Percentiles rank a stretch among this genome's conserved stretches.
Conservation (phyloP, 1,140 invertebrate genomes). For the Ptiloglossa arizonensis region DNA sequence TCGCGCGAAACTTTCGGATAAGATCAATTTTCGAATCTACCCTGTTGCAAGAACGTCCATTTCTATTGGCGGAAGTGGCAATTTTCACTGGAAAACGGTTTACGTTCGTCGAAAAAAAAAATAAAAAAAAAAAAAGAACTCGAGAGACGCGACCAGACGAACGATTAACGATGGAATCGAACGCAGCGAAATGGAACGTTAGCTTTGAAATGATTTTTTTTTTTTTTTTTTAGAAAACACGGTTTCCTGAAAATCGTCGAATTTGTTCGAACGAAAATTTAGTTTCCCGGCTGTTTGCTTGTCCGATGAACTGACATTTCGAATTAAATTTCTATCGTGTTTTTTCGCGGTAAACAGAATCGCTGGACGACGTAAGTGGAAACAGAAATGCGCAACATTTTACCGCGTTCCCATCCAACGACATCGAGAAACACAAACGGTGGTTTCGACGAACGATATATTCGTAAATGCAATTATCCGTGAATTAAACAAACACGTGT, state of each 20-base stretch:
- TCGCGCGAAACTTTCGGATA: not conserved
- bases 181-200: not conserved
- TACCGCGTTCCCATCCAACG: no score
- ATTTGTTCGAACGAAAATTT: slow-evolving; percentile 22
- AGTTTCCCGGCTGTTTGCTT: not conserved
- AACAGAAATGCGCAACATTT: no score
- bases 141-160: not conserved
- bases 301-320: not conserved
- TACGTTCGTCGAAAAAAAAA: slow-evolving; percentile 7
- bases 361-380: no score
- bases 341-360: not conserved
- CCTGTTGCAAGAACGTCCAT: no score
- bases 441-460: no score
- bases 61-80: no score
- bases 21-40: no score
- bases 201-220: not conserved
- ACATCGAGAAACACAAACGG: no score
- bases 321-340: slow-evolving; percentile 4
- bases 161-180: slow-evolving; percentile 23
- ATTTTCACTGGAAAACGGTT: slow-evolving; percentile 29
- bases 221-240: slow-evolving; percentile 8
- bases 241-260: not conserved
- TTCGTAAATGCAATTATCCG: no score
- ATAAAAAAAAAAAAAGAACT: no score
- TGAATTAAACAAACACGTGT: no score